phyloP scores from a whole-genome alignment of 2,113 vertebrate species.

The Athene noctua region DNA sequence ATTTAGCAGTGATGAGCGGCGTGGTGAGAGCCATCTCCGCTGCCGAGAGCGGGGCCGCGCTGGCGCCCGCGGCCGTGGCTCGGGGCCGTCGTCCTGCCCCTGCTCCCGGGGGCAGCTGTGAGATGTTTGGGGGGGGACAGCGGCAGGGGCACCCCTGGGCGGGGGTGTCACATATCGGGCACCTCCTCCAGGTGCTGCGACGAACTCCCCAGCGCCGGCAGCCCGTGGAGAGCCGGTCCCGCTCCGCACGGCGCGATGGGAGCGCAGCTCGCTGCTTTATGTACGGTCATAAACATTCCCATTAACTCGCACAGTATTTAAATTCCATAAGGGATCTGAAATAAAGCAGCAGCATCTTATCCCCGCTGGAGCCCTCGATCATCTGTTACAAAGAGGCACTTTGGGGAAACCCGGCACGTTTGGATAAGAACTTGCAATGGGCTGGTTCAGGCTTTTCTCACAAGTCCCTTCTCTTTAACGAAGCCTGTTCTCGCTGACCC shows the following conservation, averaged over 20 bases:
- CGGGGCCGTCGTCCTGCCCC: not conserved
- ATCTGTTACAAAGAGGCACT: not conserved
- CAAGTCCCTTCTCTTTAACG: not conserved
- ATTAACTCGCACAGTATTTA: not conserved
- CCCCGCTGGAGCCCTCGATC: not conserved
- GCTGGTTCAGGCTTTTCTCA: not conserved
- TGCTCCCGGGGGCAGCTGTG: not conserved
- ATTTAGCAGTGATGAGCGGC: not conserved
- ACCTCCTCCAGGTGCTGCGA: not conserved
- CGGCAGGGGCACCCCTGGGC: not conserved
- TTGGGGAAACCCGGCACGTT: accelerated
- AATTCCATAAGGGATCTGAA: not conserved
- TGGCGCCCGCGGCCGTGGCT: not conserved
- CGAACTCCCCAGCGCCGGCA: not conserved
- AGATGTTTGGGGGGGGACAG: not conserved
- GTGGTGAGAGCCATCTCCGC: not conserved
- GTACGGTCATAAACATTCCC: not conserved
- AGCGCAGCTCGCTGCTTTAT: not conserved
- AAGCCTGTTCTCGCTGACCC: no score
- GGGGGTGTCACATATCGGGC: not conserved
- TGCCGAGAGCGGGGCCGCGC: no score
- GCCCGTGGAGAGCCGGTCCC: accelerated
- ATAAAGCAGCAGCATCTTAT: not conserved
- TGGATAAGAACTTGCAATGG: not conserved
- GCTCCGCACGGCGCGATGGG: accelerated